These are phyloP conservation scores for Hassar affinis DNA, from an alignment of 2,113 vertebrate genomes.

Conservation along the genomic window DNA sequence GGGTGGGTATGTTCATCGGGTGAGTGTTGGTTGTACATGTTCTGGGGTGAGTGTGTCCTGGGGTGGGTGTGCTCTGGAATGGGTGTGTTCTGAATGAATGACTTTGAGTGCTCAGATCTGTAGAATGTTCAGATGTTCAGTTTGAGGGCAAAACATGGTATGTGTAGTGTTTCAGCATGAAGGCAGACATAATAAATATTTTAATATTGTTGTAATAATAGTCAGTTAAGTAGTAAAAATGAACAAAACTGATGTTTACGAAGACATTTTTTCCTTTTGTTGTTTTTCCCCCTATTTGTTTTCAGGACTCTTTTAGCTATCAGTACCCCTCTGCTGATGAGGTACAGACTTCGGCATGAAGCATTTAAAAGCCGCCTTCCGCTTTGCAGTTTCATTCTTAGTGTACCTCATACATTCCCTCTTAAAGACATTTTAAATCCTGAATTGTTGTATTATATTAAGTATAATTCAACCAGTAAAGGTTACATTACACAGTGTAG, in stretches of 20 bases:
- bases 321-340: conserved; percentile 69
- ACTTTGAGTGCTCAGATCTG: background rate
- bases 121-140: background rate
- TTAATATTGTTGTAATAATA: background rate
- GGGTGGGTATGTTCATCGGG: too few species aligned
- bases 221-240: background rate
- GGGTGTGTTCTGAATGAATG: too few species aligned
- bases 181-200: background rate
- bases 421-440: conserved; percentile 21
- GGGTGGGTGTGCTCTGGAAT: too few species aligned
- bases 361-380: conserved; percentile 53
- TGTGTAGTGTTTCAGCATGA: background rate
- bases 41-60: too few species aligned
- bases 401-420: conserved; percentile 44
- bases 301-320: conserved; percentile 75
- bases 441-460: background rate
- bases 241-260: background rate
- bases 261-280: conserved; percentile 30
- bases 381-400: conserved; percentile 58
- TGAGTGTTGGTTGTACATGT: too few species aligned
- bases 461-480: background rate
- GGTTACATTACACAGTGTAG: background rate
- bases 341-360: conserved; percentile 71
- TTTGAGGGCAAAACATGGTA: background rate
- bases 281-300: conserved; percentile 60